These are phyloP conservation scores for Clepsis dumicolana DNA, from an alignment of 2,888 invertebrate genomes.

Conservation along the genomic window DNA sequence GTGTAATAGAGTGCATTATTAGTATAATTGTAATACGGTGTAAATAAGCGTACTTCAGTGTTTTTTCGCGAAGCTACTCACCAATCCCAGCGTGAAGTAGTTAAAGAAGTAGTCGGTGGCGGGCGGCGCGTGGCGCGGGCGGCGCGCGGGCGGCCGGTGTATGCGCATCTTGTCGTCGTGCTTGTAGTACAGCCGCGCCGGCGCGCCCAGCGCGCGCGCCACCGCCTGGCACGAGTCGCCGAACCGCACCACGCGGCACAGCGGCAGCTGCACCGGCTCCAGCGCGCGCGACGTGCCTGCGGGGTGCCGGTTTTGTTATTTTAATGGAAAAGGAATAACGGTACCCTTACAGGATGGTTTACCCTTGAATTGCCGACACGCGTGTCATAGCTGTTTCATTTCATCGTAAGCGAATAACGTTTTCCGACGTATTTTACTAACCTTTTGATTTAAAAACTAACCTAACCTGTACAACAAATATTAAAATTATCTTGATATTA, in stretches of 20 bases:
- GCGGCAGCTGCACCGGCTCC: constrained; percentile 86
- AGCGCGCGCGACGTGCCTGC: constrained; percentile 87
- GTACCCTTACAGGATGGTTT: too few relatives aligned
- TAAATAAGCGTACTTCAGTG: too few relatives aligned
- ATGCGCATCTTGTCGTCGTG: constrained; percentile 99
- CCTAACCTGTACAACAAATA: too few relatives aligned
- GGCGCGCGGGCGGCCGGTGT: constrained; percentile 94
- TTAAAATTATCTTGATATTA: too few relatives aligned
- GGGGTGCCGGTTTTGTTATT: neutral
- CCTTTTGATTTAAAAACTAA: too few relatives aligned
- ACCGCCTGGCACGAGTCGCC: constrained; percentile 96
- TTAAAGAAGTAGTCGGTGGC: constrained; percentile 99
- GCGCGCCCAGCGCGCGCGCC: constrained; percentile 95
- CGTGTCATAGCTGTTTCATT: too few relatives aligned
- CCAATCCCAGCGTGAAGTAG: constrained; percentile 98
- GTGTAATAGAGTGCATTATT: too few relatives aligned
- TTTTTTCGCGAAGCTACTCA: too few relatives aligned
- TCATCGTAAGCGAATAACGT: too few relatives aligned
- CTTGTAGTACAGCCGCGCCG: constrained; percentile 97
- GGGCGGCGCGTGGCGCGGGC: constrained; percentile 90
- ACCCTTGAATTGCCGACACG: too few relatives aligned
- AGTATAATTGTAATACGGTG: too few relatives aligned
- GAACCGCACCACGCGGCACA: constrained; percentile 91
- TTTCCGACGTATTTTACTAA: too few relatives aligned
- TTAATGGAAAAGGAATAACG: neutral